phyloP scores from a whole-genome alignment of 2,797 vertebrate genomes.

The Trachurus trachurus region DNA sequence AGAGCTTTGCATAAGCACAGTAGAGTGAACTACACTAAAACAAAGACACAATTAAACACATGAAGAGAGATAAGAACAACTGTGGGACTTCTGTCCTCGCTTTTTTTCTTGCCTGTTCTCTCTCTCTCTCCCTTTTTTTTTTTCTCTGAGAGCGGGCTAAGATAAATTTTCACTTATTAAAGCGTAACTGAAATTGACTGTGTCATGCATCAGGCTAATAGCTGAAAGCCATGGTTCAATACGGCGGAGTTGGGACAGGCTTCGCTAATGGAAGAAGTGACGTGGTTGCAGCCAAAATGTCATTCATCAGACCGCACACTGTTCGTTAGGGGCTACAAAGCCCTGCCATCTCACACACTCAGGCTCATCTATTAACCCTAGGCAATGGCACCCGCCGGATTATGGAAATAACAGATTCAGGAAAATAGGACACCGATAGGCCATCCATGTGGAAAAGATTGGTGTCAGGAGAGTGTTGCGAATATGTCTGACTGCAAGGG shows the following conservation, averaged over 20 bases:
- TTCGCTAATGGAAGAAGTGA: slow-evolving; percentile 99
- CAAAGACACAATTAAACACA: slow-evolving; percentile 29
- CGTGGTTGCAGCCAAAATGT: slow-evolving; percentile 91
- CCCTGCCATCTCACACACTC: slow-evolving; percentile 92
- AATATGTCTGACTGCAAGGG: slow-evolving; percentile 68
- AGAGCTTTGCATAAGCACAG: background rate
- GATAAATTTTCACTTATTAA: slow-evolving; percentile 96
- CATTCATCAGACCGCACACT: slow-evolving; percentile 95
- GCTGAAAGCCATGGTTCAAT: slow-evolving; percentile 94
- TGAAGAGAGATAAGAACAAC: slow-evolving; percentile 67
- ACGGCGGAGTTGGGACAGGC: slow-evolving; percentile 94
- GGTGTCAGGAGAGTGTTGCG: slow-evolving; percentile 77
- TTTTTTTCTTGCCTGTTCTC: slow-evolving; percentile 37
- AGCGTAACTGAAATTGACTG: slow-evolving; percentile 96
- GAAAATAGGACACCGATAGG: slow-evolving; percentile 84
- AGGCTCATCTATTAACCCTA: slow-evolving; percentile 93
- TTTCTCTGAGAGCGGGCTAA: slow-evolving; percentile 75
- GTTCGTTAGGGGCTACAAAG: slow-evolving; percentile 94
- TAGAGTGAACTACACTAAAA: slow-evolving; percentile 32
- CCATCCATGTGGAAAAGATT: slow-evolving; percentile 85
- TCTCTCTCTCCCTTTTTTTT: slow-evolving; percentile 65
- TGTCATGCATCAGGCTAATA: slow-evolving; percentile 98
- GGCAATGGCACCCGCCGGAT: slow-evolving; percentile 88
- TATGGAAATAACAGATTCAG: slow-evolving; percentile 87
- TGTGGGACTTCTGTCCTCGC: slow-evolving; percentile 47